Evolutionary conservation across 2,888 invertebrate genomes (phyloP), one percentile per base, ranked within the genome.

Genomic region (Coenonympha arcania): DNA sequence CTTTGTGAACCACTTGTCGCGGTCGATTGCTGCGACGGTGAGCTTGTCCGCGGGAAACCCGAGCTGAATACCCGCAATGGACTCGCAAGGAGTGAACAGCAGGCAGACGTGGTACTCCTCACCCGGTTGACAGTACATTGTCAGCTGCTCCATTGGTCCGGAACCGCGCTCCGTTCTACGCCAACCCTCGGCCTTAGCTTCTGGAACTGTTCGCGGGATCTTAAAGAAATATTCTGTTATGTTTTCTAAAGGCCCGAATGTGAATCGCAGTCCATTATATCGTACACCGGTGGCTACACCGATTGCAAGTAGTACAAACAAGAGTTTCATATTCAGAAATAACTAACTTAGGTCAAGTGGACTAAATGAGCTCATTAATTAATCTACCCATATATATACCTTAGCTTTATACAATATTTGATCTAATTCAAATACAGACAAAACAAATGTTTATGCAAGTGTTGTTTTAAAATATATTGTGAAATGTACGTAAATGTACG

Each of bases 1-100:
- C 54, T 72, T 77, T 28, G 73, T 68, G 41, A 84, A 73, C 46
- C 69, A 75, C 61, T 71, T 76, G 43, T 82, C 79, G 0, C 79
- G 78, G 36, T 73, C 74, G 18, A 73, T 53, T 1, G 67, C 62
- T 2, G 71, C 59, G 0, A 72, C 62, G 37, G 72, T 69, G 46
- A 68, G 70, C 8, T 73, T 71, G 6, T 76, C 74, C 1, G 64
- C 69, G 2, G 82, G 79, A 28, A 80, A 52, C 72, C 76, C 34
- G n/a, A 34, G 2, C 4, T 34, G 34, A 8, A 34, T 6, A 19
- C 34, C 34, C 18, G 18, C 34, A n/a, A 18, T 8, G 9, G 9
- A 9, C 2, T 5, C 18, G 19, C 4, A 18, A 1, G 9, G 33
- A 33, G 18, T n/a, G n/a, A 6, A 34, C 4, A 34, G 34, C 9